Conservation (phyloP, 2,797 vertebrate genomes). For the Notoglanidium macrostoma region DNA sequence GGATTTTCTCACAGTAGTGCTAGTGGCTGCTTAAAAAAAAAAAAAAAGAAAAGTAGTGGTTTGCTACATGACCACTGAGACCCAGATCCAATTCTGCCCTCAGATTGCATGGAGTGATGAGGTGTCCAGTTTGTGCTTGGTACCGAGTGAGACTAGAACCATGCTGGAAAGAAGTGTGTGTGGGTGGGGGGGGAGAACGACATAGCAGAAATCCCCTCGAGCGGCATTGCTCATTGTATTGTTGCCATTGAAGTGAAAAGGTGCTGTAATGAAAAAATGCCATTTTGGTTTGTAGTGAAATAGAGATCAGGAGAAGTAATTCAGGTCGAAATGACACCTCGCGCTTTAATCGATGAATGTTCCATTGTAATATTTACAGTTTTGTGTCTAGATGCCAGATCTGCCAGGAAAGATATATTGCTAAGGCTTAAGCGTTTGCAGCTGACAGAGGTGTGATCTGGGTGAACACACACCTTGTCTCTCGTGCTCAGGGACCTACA, state of each 20-base stretch:
- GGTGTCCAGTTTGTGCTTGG: not conserved
- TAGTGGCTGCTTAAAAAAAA: not conserved
- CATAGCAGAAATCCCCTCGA: not conserved
- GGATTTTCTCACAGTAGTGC: constrained; percentile 3
- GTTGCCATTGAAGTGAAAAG: not conserved
- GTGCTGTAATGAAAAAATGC: not conserved
- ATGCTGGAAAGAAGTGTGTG: constrained; percentile 37
- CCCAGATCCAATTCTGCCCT: constrained; percentile 6
- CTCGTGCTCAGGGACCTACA: constrained; percentile 5
- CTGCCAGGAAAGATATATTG: constrained; percentile 13
- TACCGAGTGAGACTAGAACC: constrained; percentile 54
- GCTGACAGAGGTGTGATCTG: not conserved
- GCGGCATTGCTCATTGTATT: not conserved
- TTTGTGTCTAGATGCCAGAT: not conserved
- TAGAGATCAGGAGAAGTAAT: not conserved
- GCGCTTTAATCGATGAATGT: not conserved
- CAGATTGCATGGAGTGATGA: not conserved
- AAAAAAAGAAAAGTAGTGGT: not conserved
- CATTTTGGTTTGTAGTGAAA: constrained; percentile 1
- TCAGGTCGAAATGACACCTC: not conserved
- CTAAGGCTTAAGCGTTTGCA: constrained; percentile 6
- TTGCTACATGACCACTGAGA: constrained; percentile 13
- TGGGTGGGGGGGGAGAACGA: not conserved
- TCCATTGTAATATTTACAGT: not conserved
- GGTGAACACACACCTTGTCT: constrained; percentile 2